Base-by-base conservation (phyloP, 2,797 vertebrate genomes). In the Chaunax sp. region DNA sequence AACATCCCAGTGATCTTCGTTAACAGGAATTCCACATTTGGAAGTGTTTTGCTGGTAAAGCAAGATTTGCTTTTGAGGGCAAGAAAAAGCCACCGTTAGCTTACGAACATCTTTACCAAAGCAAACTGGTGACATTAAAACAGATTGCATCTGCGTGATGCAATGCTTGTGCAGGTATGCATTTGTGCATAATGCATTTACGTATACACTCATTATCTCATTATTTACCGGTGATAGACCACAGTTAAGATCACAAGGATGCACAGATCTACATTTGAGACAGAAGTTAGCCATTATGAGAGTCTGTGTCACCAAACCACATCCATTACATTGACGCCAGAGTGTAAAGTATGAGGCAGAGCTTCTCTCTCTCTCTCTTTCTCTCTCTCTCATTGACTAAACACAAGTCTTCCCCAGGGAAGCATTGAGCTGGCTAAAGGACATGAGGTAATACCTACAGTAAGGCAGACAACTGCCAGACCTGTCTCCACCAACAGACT, bases 401-500 rank as follows among this genome's bases (percentile, higher is more conserved):
- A 80, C 58, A 57, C 19, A 23, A 52, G 20, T 43, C 45, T 88
- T 85, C 47, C n/a, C 64, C 49, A 10, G 57, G 50, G 81, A 57
- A 46, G 65, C 40, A 57, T 65, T 83, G 67, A 72, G 57, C 60
- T 62, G 57, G 61, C 71, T 52, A 22, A 70, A 78, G 76, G 66
- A 61, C 65, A 83, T 82, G 82, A 87, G 77, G 78, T 90, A 78
- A 92, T 88, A 73, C 69, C 67, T 57, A 51, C 46, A 51, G 35
- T 51, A 58, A 68, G 18, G 35, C 71, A 80, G 70, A 79, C 56
- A 5, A 77, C 71, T 78, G 66, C 52, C 69, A 79, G 63, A 40
- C 37, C 71, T 46, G 69, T 79, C 76, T 85, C 75, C 53, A 81
- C 72, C 57, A 53, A 64, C 75, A 59, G 44, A 49, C 40, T 16